Conservation (phyloP, 2,797 vertebrate genomes). For the Chrysocyon brachyurus region DNA sequence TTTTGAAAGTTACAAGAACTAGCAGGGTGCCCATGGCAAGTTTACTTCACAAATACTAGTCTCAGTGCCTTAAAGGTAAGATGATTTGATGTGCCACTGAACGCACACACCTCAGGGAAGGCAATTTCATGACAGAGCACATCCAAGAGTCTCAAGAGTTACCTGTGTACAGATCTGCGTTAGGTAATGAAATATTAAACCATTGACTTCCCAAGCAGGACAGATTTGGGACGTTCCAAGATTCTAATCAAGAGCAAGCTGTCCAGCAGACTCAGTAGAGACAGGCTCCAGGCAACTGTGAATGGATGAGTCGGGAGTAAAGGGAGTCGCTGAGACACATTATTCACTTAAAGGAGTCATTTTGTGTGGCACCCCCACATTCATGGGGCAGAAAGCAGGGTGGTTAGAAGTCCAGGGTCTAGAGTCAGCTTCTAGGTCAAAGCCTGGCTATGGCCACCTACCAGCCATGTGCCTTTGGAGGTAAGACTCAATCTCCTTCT, state of each 20-base stretch:
- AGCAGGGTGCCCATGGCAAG: background rate
- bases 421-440: background rate
- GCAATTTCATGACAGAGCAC: background rate
- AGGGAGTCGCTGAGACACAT: background rate
- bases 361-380: background rate
- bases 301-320: background rate
- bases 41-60: background rate
- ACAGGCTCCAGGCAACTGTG: background rate
- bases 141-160: background rate
- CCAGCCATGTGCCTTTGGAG: background rate
- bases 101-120: background rate
- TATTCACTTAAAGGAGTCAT: background rate
- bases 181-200: background rate
- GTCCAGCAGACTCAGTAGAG: background rate
- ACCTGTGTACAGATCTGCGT: background rate
- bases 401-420: background rate
- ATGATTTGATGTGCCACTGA: background rate
- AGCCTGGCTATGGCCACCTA: background rate
- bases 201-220: background rate
- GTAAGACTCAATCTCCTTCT: background rate
- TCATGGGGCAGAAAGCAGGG: background rate
- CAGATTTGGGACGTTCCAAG: background rate
- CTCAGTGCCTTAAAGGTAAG: background rate
- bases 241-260: background rate
- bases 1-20: slow-evolving; percentile 8